phyloP scores from a whole-genome alignment of 2,797 vertebrate genomes.

The Macropus fuliginosus region DNA sequence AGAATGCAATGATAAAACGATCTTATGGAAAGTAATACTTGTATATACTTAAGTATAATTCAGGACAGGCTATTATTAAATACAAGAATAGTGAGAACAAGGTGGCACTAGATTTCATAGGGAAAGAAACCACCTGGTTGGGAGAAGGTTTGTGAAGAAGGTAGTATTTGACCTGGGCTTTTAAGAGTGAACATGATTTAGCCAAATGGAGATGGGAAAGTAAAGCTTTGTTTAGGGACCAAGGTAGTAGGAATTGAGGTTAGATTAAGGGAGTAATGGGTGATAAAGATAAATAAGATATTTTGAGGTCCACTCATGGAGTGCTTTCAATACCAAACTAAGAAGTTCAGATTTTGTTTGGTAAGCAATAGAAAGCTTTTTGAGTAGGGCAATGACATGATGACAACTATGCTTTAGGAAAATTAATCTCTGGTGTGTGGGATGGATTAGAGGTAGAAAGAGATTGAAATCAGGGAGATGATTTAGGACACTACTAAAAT shows the following conservation, averaged over 20 bases:
- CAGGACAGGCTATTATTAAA: neutral
- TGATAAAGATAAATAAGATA: neutral
- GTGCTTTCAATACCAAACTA: conserved; percentile 38
- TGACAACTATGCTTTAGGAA: conserved; percentile 44
- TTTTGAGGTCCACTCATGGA: neutral
- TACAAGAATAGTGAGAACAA: neutral
- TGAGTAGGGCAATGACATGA: conserved; percentile 36
- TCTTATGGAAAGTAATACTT: neutral
- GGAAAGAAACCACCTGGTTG: neutral
- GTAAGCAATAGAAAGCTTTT: conserved; percentile 22
- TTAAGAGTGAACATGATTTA: conserved; percentile 38
- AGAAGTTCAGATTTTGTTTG: conserved; percentile 49
- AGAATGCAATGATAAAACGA: neutral
- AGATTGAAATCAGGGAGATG: conserved; percentile 11
- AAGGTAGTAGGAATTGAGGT: neutral
- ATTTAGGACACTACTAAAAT: conserved; percentile 41
- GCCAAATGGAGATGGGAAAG: neutral
- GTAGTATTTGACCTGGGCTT: conserved; percentile 35
- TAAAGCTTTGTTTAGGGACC: conserved; percentile 43
- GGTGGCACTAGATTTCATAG: neutral
- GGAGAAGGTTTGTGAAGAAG: conserved; percentile 20
- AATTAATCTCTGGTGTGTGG: conserved; percentile 15
- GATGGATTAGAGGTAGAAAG: conserved; percentile 41
- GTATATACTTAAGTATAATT: neutral
- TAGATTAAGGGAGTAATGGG: neutral